A percentile compares a stretch with the other conserved stretches of the same genome.
Conservation (phyloP, 2,797 vertebrate genomes). For the Peromyscus eremicus region DNA sequence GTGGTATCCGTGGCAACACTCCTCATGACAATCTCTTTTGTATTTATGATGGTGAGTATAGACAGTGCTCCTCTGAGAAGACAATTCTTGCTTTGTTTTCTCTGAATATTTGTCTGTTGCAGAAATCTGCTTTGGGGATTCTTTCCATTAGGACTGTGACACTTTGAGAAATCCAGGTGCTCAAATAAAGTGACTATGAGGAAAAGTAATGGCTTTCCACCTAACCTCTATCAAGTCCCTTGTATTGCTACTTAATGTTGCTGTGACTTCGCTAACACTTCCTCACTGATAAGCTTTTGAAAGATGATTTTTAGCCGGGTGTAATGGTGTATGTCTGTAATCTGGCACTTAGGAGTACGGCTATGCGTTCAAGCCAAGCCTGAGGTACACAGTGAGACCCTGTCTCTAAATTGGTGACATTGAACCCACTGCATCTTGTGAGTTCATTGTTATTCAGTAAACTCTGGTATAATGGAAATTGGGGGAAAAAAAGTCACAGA, state of each 20-base stretch:
- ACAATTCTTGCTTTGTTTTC: background rate
- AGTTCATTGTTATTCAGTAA: background rate
- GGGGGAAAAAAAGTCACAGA: background rate
- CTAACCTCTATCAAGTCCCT: background rate
- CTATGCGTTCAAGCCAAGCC: background rate
- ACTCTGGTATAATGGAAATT: background rate
- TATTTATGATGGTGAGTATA: conserved; percentile 96
- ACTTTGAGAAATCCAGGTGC: background rate
- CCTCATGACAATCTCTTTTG: conserved; percentile 92
- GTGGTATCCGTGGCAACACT: conserved; percentile 93
- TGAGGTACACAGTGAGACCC: background rate
- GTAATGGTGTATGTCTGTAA: background rate
- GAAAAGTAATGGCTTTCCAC: background rate
- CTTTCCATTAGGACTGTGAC: background rate
- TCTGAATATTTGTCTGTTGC: background rate
- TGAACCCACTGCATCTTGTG: background rate
- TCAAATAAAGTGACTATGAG: background rate
- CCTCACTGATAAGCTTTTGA: background rate
- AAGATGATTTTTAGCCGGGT: background rate
- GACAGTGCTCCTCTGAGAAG: background rate
- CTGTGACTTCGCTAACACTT: background rate
- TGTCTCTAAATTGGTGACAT: background rate
- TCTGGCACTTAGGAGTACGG: background rate
- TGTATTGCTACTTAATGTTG: background rate
- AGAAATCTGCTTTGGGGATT: background rate